Evolutionary conservation across 2,888 invertebrate genomes (phyloP).

Genomic region (Diaphora mendica): DNA sequence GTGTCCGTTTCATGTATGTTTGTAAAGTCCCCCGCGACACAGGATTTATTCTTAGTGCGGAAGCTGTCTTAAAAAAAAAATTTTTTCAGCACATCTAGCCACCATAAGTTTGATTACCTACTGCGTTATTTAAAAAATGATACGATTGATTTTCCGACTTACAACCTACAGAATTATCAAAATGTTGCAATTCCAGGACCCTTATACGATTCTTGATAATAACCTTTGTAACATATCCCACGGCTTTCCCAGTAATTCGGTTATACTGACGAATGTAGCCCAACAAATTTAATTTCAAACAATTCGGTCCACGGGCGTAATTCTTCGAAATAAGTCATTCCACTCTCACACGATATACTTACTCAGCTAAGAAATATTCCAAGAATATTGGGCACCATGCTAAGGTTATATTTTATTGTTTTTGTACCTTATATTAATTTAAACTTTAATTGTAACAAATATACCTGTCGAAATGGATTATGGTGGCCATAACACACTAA

Average conservation of each 20-base stretch:
- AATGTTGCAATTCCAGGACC: background rate
- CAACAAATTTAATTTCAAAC: constrained; percentile 41
- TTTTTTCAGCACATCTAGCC: too few species aligned
- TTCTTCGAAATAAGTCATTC: constrained; percentile 35
- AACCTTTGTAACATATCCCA: constrained; percentile 7
- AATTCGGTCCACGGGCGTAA: constrained; percentile 21
- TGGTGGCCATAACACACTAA: background rate
- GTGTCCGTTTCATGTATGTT: too few species aligned
- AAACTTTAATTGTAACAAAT: background rate
- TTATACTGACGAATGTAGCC: constrained; percentile 26
- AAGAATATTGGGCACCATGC: background rate
- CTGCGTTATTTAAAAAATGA: background rate
- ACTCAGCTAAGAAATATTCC: background rate
- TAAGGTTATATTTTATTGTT: background rate
- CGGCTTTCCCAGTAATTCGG: constrained; percentile 19
- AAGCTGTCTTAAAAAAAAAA: too few species aligned
- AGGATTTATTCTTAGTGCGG: too few species aligned
- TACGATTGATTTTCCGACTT: background rate
- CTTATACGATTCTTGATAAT: background rate
- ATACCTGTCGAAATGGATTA: background rate
- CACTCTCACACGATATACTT: background rate
- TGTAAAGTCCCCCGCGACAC: too few species aligned
- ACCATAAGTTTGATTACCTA: too few species aligned
- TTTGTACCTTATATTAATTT: background rate
- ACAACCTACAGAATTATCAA: background rate